Percentiles rank a stretch among this genome's conserved stretches.
Evolutionary conservation across 2,113 vertebrate species (phyloP).

Genomic region (Perognathus longimembris): DNA sequence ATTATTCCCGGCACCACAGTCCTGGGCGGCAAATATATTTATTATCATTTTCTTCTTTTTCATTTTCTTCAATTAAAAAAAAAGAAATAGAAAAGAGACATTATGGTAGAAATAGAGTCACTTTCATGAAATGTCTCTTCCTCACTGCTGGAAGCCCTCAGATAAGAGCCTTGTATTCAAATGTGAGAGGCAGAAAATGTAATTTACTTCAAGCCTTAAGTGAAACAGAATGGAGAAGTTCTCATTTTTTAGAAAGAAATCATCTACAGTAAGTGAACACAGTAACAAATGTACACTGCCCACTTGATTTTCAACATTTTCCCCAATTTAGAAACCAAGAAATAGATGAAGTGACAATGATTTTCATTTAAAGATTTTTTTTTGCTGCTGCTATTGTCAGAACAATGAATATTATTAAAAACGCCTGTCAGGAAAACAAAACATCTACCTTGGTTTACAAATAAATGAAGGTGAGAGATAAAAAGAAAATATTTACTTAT

Average conservation of each 20-base stretch:
- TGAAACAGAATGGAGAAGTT: constrained; percentile 69
- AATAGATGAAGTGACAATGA: background rate
- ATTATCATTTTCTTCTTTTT: background rate
- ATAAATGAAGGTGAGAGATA: background rate
- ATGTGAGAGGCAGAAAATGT: constrained; percentile 76
- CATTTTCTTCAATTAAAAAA: background rate
- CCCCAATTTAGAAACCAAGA: constrained; percentile 32
- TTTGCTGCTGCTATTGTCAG: background rate
- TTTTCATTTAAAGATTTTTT: constrained; percentile 53
- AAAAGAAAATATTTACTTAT: background rate
- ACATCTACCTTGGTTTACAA: background rate
- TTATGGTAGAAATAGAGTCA: constrained; percentile 44
- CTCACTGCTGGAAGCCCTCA: constrained; percentile 64
- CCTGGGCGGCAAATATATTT: constrained; percentile 42
- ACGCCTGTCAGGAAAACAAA: constrained; percentile 1
- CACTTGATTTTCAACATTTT: constrained; percentile 38
- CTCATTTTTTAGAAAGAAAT: constrained; percentile 38
- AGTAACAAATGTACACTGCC: constrained; percentile 28
- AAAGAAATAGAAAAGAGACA: constrained; percentile 50
- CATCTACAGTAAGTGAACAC: constrained; percentile 59
- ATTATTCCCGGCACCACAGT: constrained; percentile 12
- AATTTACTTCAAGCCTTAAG: constrained; percentile 68
- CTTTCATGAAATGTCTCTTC: constrained; percentile 66
- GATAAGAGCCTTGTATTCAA: constrained; percentile 74
- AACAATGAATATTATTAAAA: constrained; percentile 25